Conservation (phyloP, 2,113 vertebrate species). For the Meleagris gallopavo region DNA sequence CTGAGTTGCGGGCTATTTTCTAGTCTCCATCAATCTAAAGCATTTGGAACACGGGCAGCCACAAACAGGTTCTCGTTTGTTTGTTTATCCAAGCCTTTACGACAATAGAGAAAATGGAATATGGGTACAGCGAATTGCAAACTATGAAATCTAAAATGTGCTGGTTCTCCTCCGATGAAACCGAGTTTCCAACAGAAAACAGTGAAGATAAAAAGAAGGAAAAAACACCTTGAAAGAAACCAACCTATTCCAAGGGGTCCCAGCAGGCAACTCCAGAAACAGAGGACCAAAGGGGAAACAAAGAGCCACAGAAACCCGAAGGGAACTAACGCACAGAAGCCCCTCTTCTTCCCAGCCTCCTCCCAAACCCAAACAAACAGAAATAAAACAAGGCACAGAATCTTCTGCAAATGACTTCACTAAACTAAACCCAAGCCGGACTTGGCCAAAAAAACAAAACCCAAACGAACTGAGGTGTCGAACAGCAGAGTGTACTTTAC, state of each 20-base stretch:
- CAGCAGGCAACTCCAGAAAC: slow-evolving; percentile 77
- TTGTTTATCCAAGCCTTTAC: slow-evolving; percentile 64
- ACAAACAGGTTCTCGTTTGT: slow-evolving; percentile 39
- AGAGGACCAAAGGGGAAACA: slow-evolving; percentile 37
- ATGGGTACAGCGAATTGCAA: slow-evolving; percentile 77
- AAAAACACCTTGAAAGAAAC: background rate
- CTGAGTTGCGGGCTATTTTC: slow-evolving; percentile 69
- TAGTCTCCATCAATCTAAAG: slow-evolving; percentile 57
- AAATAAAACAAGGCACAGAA: slow-evolving; percentile 98
- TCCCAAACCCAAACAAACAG: slow-evolving; percentile 71
- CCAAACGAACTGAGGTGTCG: slow-evolving; percentile 83
- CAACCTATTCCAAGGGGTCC: slow-evolving; percentile 70
- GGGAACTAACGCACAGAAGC: slow-evolving; percentile 69
- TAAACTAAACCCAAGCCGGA: slow-evolving; percentile 90
- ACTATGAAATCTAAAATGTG: slow-evolving; percentile 78
- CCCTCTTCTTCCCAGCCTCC: slow-evolving; percentile 67
- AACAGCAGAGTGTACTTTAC: slow-evolving; percentile 91
- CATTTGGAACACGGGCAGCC: slow-evolving; percentile 69
- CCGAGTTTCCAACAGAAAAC: slow-evolving; percentile 69
- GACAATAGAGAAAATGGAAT: slow-evolving; percentile 73
- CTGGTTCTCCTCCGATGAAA: slow-evolving; percentile 81
- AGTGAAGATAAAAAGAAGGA: slow-evolving; percentile 41
- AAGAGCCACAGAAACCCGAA: slow-evolving; percentile 63
- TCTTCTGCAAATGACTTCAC: slow-evolving; percentile 94
- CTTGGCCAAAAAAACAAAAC: slow-evolving; percentile 81